Base-by-base conservation (phyloP, 2,797 vertebrate species). In the Botia kubotai region DNA sequence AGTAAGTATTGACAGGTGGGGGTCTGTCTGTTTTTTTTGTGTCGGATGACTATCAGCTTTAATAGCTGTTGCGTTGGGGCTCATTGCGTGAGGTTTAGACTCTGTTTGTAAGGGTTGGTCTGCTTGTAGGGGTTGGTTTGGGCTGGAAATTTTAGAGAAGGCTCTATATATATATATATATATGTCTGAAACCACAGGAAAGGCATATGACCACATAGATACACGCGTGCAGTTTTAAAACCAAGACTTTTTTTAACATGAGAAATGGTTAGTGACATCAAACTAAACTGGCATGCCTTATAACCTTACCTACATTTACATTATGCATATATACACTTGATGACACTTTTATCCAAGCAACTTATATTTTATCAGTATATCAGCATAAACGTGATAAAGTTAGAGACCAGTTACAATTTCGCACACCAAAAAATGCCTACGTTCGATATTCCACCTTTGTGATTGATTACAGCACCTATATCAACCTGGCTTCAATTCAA, bases 1-100 rank as follows among this genome's bases (percentile, higher is more conserved):
- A 21, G 26, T 55, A 67, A 57, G 33, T 57, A 65, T 67, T 57
- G 69, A 67, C 17, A 74, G 62, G 36, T 50, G 70, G 52, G n/a
- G 23, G 12, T 48, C 21, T 58, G 79, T 68, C 77, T 72, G 68
- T 53, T 57, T 53, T 46, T 1, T 67, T 46, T 14, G 4, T n/a
- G 33, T 69, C 67, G 65, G 52, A 50, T 70, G 53, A 53, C 13
- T 36, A 11, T 36, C 29, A 62, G 11, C 2, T 36, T 79, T n/a
- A 52, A 60, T 79, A 33, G 23, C 71, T 39, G 16, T 43, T 62
- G 55, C 2, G 43, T 3, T 14, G 11, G 21, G 26, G 39, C 17
- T 33, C 14, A 16, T 63, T 66, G n/a, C 17, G 39, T 66, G 17
- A 39, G 6, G 3, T 5, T 19, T 19, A 29, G 75, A 23, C 19